Evolutionary conservation across 2,888 invertebrate species (phyloP), one percentile per base, ranked within the genome.

Genomic region (Cyaniris semiargus): DNA sequence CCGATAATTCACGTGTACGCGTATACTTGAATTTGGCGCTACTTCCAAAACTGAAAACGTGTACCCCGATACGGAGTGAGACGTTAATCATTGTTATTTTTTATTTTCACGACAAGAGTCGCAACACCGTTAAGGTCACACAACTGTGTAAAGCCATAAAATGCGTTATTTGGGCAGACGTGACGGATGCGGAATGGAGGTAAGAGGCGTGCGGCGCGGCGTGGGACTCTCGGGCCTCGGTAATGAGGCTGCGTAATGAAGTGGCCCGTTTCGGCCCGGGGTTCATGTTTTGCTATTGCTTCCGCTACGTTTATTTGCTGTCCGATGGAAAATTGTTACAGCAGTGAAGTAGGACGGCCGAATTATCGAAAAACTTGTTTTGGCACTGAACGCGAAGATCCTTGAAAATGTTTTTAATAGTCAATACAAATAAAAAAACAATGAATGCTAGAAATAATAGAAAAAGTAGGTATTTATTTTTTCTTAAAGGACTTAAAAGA

Each of bases 161-260:
- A 53, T 34, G 13, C 56, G 76, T 76, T 70, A 44, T 74, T 74
- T 74, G 76, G 70, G 27, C 76, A 76, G 53, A 56, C 38, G 34
- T 56, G 71, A 72, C 70, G 81, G 82, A 83, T 83, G 83, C 83
- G 83, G 81, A 83, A 84, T 85, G 84, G 85, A 80, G 80, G 80
- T 83, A 82, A 79, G 83, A 78, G 81, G 83, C 82, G 38, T 15
- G 83, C 82, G 82, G 83, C 79, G 85, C 83, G 31, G 75, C 71
- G 71, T 58, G 58, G 66, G 66, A 18, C 66, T 66, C 66, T 5
- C 27, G 27, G 66, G 27, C 60, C 27, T 83, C 74, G 85, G 86
- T 89, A 90, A 90, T 88, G 89, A 89, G 88, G 86, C 84, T 84
- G 84, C 84, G 86, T 91, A 91, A 91, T 90, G 90, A 90, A 90